Base-by-base conservation (phyloP, 2,888 invertebrate species). In the Tetrapedia diversipes region DNA sequence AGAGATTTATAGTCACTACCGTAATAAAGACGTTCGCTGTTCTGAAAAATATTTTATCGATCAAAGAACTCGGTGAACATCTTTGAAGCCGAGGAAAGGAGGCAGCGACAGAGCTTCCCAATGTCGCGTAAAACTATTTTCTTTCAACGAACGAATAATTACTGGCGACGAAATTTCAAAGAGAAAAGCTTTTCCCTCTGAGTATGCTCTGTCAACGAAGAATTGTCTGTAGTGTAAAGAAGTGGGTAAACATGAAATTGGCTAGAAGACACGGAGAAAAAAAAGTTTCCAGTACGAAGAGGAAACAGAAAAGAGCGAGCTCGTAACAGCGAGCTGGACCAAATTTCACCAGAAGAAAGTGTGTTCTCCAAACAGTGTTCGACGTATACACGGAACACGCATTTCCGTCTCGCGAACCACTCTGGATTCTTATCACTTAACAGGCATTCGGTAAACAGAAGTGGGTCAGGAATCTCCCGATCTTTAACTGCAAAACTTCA, bases 381-480 rank as follows among this genome's bases (percentile, higher is more conserved):
- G 29, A 19, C 27, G 51, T 41, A 11, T n/a, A n/a, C n/a, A n/a
- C n/a, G n/a, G 37, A 49, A 54, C n/a, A 49, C 41, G 59, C 24
- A 57, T 74, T 64, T 39, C 27, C 47, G 22, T 74, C 54, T 60
- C 41, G 24, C 32, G 14, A 7, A 45, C 16, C 37, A 22, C 14
- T 16, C 16, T 56, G 41, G 47, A 60, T 60, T 54, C 77, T 76
- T 69, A 65, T 77, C 60, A 32, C 27, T 34, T 37, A 63, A 61
- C 66, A 51, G 51, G 41, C 51, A 54, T 79, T 64, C 53, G 73
- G 65, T 32, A 65, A 57, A 47, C 29, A 51, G 65, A 79, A 79
- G 68, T 79, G 73, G 79, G 79, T 79, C 79, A 79, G 79, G 56
- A 79, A 72, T 72, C 60, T 47, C 22, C 41, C 43, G 60, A 78